Evolutionary conservation across 2,888 invertebrate species (phyloP).

Genomic region (Clepsis dumicolana): DNA sequence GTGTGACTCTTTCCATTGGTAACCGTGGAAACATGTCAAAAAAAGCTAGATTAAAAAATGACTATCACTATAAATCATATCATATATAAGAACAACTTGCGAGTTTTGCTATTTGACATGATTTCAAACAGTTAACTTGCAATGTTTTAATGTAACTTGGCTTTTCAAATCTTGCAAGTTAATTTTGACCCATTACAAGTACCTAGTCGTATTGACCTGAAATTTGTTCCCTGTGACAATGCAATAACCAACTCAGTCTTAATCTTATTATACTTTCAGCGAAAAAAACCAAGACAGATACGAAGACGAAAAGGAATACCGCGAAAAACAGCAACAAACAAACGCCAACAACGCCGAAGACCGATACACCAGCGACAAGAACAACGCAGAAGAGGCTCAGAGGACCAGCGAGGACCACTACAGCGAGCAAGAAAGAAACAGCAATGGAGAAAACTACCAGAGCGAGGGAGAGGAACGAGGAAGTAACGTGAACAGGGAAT

Average conservation of each 20-base stretch:
- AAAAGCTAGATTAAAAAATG: not conserved
- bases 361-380: constrained; percentile 53
- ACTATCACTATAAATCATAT: no score
- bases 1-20: no score
- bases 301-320: constrained; percentile 55
- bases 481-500: constrained; percentile 45
- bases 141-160: no score
- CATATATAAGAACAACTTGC: no score
- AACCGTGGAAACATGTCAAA: not conserved
- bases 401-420: constrained; percentile 54
- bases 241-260: no score
- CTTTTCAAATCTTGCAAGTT: no score
- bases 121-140: no score
- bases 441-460: constrained; percentile 41
- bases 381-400: constrained; percentile 52
- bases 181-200: no score
- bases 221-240: no score
- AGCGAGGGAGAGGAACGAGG: constrained; percentile 44
- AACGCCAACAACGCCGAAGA: constrained; percentile 54
- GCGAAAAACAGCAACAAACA: constrained; percentile 51
- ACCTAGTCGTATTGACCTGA: no score
- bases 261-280: no score
- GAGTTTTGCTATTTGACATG: no score
- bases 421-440: constrained; percentile 45
- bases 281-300: constrained; percentile 53